phyloP scores from a whole-genome alignment of 2,797 vertebrate genomes.

The Gila robusta region DNA sequence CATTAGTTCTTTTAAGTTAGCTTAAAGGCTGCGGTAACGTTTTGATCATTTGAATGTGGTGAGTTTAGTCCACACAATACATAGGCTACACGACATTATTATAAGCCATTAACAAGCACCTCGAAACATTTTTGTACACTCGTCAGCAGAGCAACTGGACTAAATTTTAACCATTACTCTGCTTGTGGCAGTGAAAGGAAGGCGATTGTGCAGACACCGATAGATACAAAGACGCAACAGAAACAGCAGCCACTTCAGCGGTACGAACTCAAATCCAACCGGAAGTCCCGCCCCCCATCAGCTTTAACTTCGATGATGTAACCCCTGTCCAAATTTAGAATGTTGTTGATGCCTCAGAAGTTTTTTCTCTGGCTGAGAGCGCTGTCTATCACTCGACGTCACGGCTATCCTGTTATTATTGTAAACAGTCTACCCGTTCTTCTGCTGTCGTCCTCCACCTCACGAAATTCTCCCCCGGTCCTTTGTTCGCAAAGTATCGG shows the following conservation, averaged over 20 bases:
- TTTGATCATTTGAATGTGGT: not conserved
- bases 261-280: constrained; percentile 74
- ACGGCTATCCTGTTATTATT: constrained; percentile 84
- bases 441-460: constrained; percentile 80
- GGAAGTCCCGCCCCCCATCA: constrained; percentile 84
- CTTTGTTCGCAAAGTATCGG: constrained; percentile 85
- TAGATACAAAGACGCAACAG: constrained; percentile 23
- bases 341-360: constrained; percentile 82
- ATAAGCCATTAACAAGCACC: not conserved
- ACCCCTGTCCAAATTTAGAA: constrained; percentile 90
- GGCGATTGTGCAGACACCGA: not conserved
- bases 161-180: no score
- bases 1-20: not conserved
- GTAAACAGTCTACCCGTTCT: constrained; percentile 86
- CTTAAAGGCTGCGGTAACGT: not conserved
- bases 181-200: not conserved
- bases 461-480: constrained; percentile 80
- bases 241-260: constrained; percentile 48
- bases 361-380: constrained; percentile 75
- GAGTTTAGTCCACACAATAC: not conserved
- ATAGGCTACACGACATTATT: not conserved
- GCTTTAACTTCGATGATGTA: constrained; percentile 87
- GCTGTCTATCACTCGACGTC: constrained; percentile 83
- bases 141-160: not conserved
- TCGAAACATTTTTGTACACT: not conserved